Conservation (phyloP, 2,113 vertebrate genomes). For the Pagrus major region DNA sequence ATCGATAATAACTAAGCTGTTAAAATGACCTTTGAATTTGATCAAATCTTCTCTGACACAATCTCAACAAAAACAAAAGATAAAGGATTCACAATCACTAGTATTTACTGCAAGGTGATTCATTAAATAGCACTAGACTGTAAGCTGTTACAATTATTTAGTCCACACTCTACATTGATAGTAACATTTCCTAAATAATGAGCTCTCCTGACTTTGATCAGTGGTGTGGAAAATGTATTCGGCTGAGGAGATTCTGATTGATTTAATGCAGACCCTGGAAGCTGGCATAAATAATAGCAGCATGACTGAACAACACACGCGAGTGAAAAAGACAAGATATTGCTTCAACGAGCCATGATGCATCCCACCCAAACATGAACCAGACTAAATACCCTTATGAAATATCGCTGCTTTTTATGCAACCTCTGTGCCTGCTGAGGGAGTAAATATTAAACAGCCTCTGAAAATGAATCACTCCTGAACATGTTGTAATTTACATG, state of each 20-base stretch:
- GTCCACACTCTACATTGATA: neutral
- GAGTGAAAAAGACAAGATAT: constrained; percentile 41
- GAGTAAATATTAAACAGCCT: constrained; percentile 52
- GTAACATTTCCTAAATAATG: constrained; percentile 30
- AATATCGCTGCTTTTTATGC: constrained; percentile 56
- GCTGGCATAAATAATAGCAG: constrained; percentile 53
- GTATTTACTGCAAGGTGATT: neutral
- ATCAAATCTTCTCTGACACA: neutral
- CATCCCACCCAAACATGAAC: constrained; percentile 36
- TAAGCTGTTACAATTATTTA: constrained; percentile 16
- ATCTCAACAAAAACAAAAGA: neutral
- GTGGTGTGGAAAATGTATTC: constrained; percentile 48
- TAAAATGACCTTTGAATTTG: neutral
- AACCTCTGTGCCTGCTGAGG: constrained; percentile 28
- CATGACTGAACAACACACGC: constrained; percentile 49
- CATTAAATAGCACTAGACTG: neutral
- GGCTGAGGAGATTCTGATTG: constrained; percentile 45
- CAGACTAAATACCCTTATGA: constrained; percentile 40
- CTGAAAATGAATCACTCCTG: constrained; percentile 24
- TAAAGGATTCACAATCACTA: neutral
- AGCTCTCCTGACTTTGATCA: constrained; percentile 50
- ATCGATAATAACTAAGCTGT: neutral
- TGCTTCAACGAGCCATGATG: constrained; percentile 37
- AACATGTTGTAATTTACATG: constrained; percentile 54
- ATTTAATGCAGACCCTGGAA: constrained; percentile 50